Conservation (phyloP, 2,113 vertebrate species). For the Stigmatopora nigra region DNA sequence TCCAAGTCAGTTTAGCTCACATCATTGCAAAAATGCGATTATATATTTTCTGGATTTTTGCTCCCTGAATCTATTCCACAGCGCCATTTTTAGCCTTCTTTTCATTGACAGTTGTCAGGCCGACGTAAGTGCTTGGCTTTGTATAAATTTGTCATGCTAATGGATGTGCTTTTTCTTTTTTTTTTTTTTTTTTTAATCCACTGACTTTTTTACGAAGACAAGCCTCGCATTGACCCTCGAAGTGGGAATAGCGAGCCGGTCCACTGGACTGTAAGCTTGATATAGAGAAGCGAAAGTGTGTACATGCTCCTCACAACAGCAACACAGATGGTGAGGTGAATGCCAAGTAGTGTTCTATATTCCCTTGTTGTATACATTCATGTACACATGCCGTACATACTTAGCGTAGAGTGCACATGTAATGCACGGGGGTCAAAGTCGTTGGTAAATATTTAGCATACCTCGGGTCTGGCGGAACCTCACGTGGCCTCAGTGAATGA, state of each 20-base stretch:
- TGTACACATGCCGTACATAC: neutral
- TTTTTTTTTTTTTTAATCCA: neutral
- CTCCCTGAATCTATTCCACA: too few species aligned
- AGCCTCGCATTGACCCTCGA: neutral
- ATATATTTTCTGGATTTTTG: too few species aligned
- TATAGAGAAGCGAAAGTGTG: neutral
- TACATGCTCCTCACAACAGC: neutral
- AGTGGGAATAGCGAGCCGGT: neutral
- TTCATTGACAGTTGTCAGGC: neutral
- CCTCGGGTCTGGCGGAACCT: neutral
- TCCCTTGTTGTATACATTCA: neutral
- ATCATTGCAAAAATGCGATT: neutral
- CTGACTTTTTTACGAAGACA: neutral
- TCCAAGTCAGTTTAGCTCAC: neutral
- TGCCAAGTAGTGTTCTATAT: neutral
- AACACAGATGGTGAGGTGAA: neutral
- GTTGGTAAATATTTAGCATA: neutral
- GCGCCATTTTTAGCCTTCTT: neutral
- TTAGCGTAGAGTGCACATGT: neutral
- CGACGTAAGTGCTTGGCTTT: neutral
- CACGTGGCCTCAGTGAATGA: neutral
- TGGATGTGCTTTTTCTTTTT: neutral
- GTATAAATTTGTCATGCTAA: neutral
- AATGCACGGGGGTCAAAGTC: neutral
- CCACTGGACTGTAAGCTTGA: neutral